phyloP scores from a whole-genome alignment of 2,113 vertebrate genomes.

The Sardina pilchardus region DNA sequence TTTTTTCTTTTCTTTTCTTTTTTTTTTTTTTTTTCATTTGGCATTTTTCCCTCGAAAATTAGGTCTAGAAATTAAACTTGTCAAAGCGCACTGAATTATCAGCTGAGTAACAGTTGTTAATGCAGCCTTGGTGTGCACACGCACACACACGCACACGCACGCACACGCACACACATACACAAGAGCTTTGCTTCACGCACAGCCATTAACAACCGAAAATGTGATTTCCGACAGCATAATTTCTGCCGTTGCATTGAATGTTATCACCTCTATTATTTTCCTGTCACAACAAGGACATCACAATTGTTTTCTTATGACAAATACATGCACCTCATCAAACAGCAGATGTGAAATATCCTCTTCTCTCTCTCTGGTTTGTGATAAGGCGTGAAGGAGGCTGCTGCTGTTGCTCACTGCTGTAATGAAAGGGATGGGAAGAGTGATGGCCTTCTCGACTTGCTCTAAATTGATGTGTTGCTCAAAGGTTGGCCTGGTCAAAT shows the following conservation, averaged over 20 bases:
- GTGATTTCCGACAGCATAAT: conserved; percentile 4
- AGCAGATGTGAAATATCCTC: conserved; percentile 6
- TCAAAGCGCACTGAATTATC: background rate
- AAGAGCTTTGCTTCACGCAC: background rate
- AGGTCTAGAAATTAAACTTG: background rate
- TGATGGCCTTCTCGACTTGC: conserved; percentile 13
- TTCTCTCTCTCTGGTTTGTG: background rate
- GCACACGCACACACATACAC: background rate
- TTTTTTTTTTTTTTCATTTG: background rate
- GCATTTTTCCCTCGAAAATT: background rate
- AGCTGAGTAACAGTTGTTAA: background rate
- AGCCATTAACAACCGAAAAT: background rate
- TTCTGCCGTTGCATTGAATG: background rate
- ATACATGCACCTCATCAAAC: background rate
- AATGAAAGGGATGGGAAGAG: background rate
- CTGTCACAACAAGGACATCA: background rate
- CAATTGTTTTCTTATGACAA: conserved; percentile 1
- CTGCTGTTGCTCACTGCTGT: background rate
- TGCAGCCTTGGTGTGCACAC: background rate
- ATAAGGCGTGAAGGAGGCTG: background rate
- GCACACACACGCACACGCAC: no score
- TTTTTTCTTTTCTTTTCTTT: no score
- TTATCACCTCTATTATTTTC: conserved; percentile 11
- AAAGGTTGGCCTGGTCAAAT: conserved; percentile 3
- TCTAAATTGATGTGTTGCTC: conserved; percentile 15